Base-by-base conservation (phyloP, 2,113 vertebrate genomes). In the Lates calcarifer region DNA sequence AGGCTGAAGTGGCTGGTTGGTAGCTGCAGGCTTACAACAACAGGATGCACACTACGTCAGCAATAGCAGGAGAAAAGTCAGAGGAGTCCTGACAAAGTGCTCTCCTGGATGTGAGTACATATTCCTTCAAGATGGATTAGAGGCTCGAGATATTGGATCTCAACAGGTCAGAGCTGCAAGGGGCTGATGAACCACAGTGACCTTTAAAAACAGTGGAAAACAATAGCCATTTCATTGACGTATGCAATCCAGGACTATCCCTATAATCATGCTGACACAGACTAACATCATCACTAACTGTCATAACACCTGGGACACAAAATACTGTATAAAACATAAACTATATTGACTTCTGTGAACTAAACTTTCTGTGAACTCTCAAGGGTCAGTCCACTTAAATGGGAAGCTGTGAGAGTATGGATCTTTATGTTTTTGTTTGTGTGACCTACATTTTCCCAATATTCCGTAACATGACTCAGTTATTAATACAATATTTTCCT, bases 41-140 rank as follows among this genome's bases (percentile, higher is more conserved):
- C 94, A 95, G 95, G 94, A 94, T 90, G 79, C 67, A 15, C 8
- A 1, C 33, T 74, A 85, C 66, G 79, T 92, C 86, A 90, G 69
- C 28, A 74, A 66, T 53, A 84, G 80, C 22, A 65, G 87, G 83
- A 86, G 81, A 79, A 72, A 87, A 88, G 77, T 77, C 69, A 77
- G 66, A 67, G 53, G 53, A 58, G 80, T 58, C 58, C 72, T 74
- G 57, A 62, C 68, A 77, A 55, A 83, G 55, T 22, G 69, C n/a
- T 62, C 56, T 60, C 64, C 56, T 66, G 24, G 57, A 84, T 79
- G 69, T 72, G 2, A 69, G 70, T 6, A 31, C 17, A 65, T 76
- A 56, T 58, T 83, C 74, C 62, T 77, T 65, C 45, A 77, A 86
- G 83, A 90, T 29, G 17, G 76, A 90, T 75, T 37, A 74, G 28